Conservation (phyloP, 1,140 invertebrate species). For the Anoplolepis gracilipes region DNA sequence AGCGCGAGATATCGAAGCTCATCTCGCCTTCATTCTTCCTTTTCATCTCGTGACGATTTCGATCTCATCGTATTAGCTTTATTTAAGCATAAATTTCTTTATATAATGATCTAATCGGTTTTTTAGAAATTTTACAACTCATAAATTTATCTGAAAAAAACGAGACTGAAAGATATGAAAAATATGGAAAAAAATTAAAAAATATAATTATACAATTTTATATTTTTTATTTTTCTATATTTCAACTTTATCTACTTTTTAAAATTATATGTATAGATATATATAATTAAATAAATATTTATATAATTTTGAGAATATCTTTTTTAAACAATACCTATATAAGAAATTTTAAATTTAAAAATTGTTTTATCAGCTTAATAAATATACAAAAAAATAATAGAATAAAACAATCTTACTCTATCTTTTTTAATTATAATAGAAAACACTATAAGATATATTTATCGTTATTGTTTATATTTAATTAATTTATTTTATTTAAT, state of each 20-base stretch:
- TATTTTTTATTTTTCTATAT: neutral
- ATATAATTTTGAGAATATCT: neutral
- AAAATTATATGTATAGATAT: too few relatives aligned
- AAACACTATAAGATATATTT: neutral
- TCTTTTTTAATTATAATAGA: neutral
- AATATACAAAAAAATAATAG: neutral
- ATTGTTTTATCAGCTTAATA: neutral
- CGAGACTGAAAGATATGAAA: neutral
- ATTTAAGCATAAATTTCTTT: conserved; percentile 46
- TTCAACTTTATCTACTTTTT: neutral
- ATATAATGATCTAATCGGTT: conserved; percentile 26
- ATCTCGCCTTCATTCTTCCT: conserved; percentile 69
- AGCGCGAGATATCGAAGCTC: conserved; percentile 77
- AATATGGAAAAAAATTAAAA: neutral
- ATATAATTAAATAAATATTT: too few relatives aligned
- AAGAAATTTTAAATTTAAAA: neutral
- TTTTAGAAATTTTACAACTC: conserved; percentile 34
- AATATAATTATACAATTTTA: neutral
- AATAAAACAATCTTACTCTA: neutral
- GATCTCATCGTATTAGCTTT: conserved; percentile 40
- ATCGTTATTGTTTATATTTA: neutral
- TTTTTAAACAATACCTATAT: neutral
- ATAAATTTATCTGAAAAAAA: neutral
- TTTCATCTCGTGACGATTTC: conserved; percentile 59
- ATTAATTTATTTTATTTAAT: neutral